Percentiles rank a stretch among this genome's conserved stretches.
phyloP scores from a whole-genome alignment of 2,797 vertebrate genomes.

The Syngnathus rostellatus region DNA sequence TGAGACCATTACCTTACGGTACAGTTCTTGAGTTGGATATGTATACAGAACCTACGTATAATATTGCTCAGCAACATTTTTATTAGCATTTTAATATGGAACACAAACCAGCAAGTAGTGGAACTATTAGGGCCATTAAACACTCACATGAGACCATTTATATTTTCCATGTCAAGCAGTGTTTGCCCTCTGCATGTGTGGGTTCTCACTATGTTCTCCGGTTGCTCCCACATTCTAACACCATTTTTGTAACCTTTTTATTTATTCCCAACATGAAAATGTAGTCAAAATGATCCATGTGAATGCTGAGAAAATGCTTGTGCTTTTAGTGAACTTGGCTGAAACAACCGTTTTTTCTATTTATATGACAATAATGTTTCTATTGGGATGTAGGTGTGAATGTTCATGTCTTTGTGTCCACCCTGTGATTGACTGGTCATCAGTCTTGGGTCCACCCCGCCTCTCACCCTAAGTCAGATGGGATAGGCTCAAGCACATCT shows the following conservation, averaged over 20 bases:
- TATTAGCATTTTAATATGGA: too few relatives aligned
- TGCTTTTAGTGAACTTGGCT: background rate
- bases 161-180: too few relatives aligned
- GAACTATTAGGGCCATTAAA: too few relatives aligned
- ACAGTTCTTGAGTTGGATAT: too few relatives aligned
- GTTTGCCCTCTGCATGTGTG: too few relatives aligned
- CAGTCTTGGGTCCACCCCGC: background rate
- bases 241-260: background rate
- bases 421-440: conserved; percentile 2
- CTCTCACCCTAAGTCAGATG: background rate
- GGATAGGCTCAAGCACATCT: background rate
- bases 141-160: too few relatives aligned
- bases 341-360: background rate
- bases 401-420: background rate
- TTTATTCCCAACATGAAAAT: background rate
- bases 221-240: background rate
- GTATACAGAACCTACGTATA: too few relatives aligned
- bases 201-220: background rate
- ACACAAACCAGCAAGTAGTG: too few relatives aligned
- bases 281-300: background rate
- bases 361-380: background rate
- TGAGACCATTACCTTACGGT: too few relatives aligned
- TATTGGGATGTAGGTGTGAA: background rate
- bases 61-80: too few relatives aligned
- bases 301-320: background rate